A percentile compares a stretch with the other conserved stretches of the same genome.
phyloP scores from a whole-genome alignment of 2,113 vertebrate genomes.

The Ivindomyrus marchei region DNA sequence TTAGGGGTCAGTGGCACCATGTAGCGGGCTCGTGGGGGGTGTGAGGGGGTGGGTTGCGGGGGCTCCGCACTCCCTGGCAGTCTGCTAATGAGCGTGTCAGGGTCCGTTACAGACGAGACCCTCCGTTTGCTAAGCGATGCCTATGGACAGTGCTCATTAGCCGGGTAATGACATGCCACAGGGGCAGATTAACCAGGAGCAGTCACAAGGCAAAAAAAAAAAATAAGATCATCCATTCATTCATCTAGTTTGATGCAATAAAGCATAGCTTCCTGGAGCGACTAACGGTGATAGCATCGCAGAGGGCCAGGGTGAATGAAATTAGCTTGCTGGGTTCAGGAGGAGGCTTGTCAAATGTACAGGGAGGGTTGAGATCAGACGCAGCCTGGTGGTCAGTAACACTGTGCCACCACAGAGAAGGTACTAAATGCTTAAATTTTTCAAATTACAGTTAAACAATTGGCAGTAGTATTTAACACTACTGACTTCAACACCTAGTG shows the following conservation, averaged over 20 bases:
- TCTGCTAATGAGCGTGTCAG: conserved; percentile 71
- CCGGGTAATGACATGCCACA: conserved; percentile 65
- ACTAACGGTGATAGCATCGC: conserved; percentile 11
- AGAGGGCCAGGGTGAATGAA: conserved; percentile 15
- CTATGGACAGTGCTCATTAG: conserved; percentile 71
- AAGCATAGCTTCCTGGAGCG: neutral
- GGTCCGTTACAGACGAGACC: conserved; percentile 57
- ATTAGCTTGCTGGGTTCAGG: conserved; percentile 10
- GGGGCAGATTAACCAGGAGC: conserved; percentile 47
- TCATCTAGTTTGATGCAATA: conserved; percentile 23
- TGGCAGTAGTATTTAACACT: neutral
- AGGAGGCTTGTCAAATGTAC: neutral
- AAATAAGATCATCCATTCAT: conserved; percentile 25
- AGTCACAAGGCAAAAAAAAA: conserved; percentile 14
- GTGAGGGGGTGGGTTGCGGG: conserved; percentile 20
- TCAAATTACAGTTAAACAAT: neutral
- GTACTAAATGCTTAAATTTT: neutral
- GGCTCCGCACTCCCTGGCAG: conserved; percentile 55
- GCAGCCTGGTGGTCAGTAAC: neutral
- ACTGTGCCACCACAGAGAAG: neutral
- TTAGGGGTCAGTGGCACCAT: conserved; percentile 11
- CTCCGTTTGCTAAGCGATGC: conserved; percentile 50
- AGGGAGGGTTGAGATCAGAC: neutral
- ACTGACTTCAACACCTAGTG: neutral
- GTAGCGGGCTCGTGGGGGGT: neutral